Base-by-base conservation (phyloP, 2,797 vertebrate genomes). In the Acanthurus leucopareius region DNA sequence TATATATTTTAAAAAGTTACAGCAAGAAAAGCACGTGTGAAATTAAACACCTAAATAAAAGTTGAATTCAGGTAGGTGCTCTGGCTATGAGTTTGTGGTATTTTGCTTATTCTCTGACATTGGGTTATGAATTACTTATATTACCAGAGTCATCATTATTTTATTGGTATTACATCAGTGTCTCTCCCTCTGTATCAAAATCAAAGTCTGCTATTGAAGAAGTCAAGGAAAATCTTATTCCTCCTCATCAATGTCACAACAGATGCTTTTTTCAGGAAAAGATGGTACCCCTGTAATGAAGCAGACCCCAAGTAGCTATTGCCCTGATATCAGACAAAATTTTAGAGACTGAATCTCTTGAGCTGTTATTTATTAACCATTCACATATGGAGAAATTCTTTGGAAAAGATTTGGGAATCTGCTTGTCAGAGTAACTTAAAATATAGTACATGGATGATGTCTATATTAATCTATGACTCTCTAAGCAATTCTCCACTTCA, bases 1-100 rank as follows among this genome's bases (percentile, higher is more conserved):
- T 40, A 59, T 44, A 69, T 52, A 25, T 28, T 25, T 38, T 49
- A 5, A 16, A n/a, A 32, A 17, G 59, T 22, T 42, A 63, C 15
- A 20, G 59, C 48, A 74, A 52, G 20, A 45, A 69, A 65, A 44
- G 28, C 48, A 53, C 56, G 74, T n/a, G 44, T 71, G 57, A 49
- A 52, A 47, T 57, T 69, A 49, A 86, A 82, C 66, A 77, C 15
- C 5, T 53, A 22, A 53, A 73, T 70, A 65, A 80, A 49, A 44
- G 22, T 32, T 69, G 45, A 42, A 10, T 54, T 49, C 19, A 35
- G 19, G 58, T 14, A 56, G 32, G 17, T 62, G 14, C 20, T 76
- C 19, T 47, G 16, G 17, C 73, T 57, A n/a, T 54, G 54, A 53
- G 65, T 15, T 3, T 13, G 5, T 15, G 11, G 19, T 51, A 19